phyloP scores from a whole-genome alignment of 2,888 invertebrate genomes.

The Lasioglossum leucozonium region DNA sequence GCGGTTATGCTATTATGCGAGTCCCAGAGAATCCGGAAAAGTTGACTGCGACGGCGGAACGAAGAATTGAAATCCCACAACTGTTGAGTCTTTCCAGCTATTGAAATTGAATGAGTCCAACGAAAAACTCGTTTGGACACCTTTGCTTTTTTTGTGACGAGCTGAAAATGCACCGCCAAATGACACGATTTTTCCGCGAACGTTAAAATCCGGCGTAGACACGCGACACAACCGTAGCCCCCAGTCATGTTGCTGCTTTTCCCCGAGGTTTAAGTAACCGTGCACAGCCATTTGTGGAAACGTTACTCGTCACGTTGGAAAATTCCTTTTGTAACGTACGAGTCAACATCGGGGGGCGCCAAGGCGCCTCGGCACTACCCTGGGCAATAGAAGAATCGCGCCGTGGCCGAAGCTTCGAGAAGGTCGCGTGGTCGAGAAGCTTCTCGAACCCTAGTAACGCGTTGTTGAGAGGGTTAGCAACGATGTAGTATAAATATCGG shows the following conservation, averaged over 20 bases:
- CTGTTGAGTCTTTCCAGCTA: constrained; percentile 47
- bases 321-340: too few relatives aligned
- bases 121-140: constrained; percentile 53
- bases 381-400: too few relatives aligned
- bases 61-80: constrained; percentile 28
- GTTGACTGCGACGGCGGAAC: neutral
- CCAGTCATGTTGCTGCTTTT: constrained; percentile 16
- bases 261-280: constrained; percentile 11
- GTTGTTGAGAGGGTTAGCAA: too few relatives aligned
- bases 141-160: constrained; percentile 24
- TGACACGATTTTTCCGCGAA: constrained; percentile 29
- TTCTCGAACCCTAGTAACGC: too few relatives aligned
- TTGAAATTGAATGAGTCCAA: constrained; percentile 60
- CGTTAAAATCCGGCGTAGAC: constrained; percentile 21
- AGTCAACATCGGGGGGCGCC: too few relatives aligned
- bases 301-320: constrained; percentile 12
- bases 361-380: too few relatives aligned
- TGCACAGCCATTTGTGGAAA: neutral
- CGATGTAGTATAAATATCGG: too few relatives aligned
- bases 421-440: too few relatives aligned
- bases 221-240: neutral
- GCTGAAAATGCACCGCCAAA: constrained; percentile 33
- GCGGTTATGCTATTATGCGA: constrained; percentile 13
- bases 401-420: too few relatives aligned
- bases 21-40: constrained; percentile 9